Evolutionary conservation across 2,888 invertebrate genomes (phyloP), one percentile per base, ranked within the genome.

Genomic region (Heliconius cydno): DNA sequence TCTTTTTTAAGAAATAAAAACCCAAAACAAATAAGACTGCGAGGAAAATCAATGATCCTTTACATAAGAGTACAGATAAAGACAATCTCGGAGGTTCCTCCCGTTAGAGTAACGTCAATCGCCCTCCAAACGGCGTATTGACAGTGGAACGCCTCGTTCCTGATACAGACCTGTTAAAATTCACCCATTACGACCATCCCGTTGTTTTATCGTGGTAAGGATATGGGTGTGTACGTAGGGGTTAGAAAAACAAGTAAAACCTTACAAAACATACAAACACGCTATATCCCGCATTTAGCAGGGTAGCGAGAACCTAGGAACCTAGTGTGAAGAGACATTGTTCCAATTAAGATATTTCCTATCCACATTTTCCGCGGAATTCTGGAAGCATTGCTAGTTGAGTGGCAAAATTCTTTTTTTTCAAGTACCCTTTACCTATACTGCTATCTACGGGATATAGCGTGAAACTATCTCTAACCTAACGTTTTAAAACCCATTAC

Each of bases 171-270:
- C 87, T 86, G 86, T 89, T 90, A 91, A 91, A 92, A 92, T 90
- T 91, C 90, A 87, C 82, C 91, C 91, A 92, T 94, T 92, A 92
- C 93, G 86, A 77, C 70, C 88, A 90, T 92, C 92, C 90, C 89
- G 90, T 85, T 89, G 92, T 92, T 94, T 92, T 94, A 94, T 93
- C 91, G 89, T 60, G 57, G 34, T 28, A 57, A 57, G 34, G 15
- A 34, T 57, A n/a, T 60, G n/a, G 34, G n/a, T 7, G 60, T 73
- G 60, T 73, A 73, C 60, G 34, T 57, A 25, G 34, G 70, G 70
- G 13, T 1, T 70, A 7, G 15, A 19, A 70, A 25, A 15, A 28
- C 38, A 6, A 6, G 10, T 10, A 10, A 52, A 72, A 30, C 0
- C 28, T 30, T 5, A 22, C 7, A 13, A 19, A 57, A 72, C 13